Evolutionary conservation across 2,113 vertebrate genomes (phyloP).

Genomic region (Peucedramus taeniatus): DNA sequence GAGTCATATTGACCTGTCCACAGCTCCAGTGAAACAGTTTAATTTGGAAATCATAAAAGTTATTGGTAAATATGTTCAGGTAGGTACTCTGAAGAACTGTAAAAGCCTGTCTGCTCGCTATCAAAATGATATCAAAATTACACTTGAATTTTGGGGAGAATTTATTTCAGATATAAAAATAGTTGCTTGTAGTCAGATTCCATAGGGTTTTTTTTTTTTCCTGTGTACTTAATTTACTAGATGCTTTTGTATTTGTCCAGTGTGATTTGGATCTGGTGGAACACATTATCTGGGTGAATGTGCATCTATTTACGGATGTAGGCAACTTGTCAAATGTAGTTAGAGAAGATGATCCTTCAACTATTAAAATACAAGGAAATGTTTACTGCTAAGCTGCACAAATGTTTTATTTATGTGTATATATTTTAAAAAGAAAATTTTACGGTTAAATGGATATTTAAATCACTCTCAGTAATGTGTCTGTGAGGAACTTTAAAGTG

Average conservation of each 20-base stretch:
- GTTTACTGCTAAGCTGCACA: background rate
- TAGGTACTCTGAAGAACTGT: conserved; percentile 55
- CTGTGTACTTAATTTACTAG: background rate
- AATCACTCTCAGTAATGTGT: background rate
- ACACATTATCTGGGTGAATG: background rate
- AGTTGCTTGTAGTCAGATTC: background rate
- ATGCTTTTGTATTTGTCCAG: background rate
- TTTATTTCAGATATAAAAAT: background rate
- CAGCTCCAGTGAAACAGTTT: conserved; percentile 94
- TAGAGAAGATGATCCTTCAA: background rate
- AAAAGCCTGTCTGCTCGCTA: background rate
- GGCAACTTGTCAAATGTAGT: background rate
- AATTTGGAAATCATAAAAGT: conserved; percentile 99
- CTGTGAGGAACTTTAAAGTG: background rate
- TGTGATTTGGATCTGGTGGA: background rate
- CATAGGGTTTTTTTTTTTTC: background rate
- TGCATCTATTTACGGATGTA: background rate
- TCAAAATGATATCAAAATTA: background rate
- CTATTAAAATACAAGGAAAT: background rate
- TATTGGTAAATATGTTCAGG: conserved; percentile 98
- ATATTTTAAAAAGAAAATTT: background rate
- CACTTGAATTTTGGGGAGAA: background rate
- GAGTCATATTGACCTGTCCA: conserved; percentile 92
- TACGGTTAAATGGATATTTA: background rate
- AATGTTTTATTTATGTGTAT: background rate